Base-by-base conservation (phyloP, 1,140 invertebrate species). In the Pararge aegeria region DNA sequence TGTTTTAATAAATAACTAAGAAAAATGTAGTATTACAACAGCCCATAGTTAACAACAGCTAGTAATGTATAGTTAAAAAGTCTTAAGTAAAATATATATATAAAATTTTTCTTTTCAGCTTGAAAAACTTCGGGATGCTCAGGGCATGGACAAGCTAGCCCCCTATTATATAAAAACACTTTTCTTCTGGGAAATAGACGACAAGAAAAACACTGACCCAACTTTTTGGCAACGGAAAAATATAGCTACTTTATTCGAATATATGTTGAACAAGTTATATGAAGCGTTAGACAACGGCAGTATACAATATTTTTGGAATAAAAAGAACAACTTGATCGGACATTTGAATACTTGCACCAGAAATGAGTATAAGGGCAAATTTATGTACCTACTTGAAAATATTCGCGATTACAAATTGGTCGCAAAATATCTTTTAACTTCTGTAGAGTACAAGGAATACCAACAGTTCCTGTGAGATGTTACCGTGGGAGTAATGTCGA, bases 121-220 rank as follows among this genome's bases (percentile, higher is more conserved):
- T 1, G 83, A 86, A 34, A 80, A 82, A 57, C 46, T 86, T 5
- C 67, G 83, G 0, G 83, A 85, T 29, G 30, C 77, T 0, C 66
- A 66, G 29, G 64, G 54, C 0, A 77, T 86, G 78, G 42, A 75
- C 0, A 69, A 70, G 19, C 78, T 86, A 18, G 77, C 75, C 5
- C 80, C 78, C 51, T 83, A 86, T 46, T 80, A 80, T 24, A 78
- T 86, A 15, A 82, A 86, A 55, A 86, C 80, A 0, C n/a, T 86
- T 5, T 80, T 83, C 60, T 79, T 80, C 16, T 82, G 75, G 77
- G 79, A 86, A 58, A 72, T 75, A 1, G 16, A 60, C 0, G 58
- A 68, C n/a, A 54, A 58, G 7, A 49, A 68, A 16, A 16, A 19
- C 0, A n/a, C n/a, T n/a, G 42, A 73, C 4, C 5, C 24, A 5